Percentiles rank a stretch among this genome's conserved stretches.
phyloP scores from a whole-genome alignment of 2,888 invertebrate species.

The Ornithoptera priamus region DNA sequence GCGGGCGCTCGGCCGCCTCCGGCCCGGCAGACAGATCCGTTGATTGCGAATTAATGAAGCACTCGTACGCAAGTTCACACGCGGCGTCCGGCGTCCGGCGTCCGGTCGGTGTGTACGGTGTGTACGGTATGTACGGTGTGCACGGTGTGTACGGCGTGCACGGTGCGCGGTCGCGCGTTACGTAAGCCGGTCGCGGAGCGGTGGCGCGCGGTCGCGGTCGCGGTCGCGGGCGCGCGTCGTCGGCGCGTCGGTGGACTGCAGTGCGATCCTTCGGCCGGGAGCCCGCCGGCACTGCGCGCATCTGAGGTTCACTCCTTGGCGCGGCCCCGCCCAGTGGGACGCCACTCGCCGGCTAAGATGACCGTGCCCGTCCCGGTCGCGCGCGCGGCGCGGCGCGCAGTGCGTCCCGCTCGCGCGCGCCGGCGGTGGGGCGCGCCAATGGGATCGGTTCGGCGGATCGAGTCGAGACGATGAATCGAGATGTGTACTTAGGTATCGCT shows the following conservation, averaged over 20 bases:
- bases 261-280: conserved; percentile 80
- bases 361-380: conserved; percentile 74
- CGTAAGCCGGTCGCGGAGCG: not conserved
- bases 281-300: conserved; percentile 83
- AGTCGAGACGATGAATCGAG: conserved; percentile 80
- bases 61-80: not conserved
- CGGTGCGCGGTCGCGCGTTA: not conserved
- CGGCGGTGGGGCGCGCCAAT: conserved; percentile 80
- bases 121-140: no score
- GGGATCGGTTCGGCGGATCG: conserved; percentile 77
- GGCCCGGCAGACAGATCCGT: conserved; percentile 41
- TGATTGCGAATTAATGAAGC: no score
- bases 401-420: conserved; percentile 65
- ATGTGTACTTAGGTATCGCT: conserved; percentile 80
- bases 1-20: conserved; percentile 45
- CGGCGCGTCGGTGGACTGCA: conserved; percentile 78
- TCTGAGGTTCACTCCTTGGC: conserved; percentile 80
- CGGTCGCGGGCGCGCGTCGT: conserved; percentile 70
- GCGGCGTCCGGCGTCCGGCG: not conserved
- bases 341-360: conserved; percentile 78
- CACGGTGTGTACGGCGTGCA: no score
- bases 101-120: no score
- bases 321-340: conserved; percentile 83
- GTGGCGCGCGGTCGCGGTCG: conserved; percentile 44
- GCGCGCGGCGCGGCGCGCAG: conserved; percentile 48